Percentiles rank a stretch among this genome's conserved stretches.
These are phyloP conservation scores for Oscheius sp. DNA, from an alignment of 2,888 invertebrate genomes.

Conservation along the genomic window DNA sequence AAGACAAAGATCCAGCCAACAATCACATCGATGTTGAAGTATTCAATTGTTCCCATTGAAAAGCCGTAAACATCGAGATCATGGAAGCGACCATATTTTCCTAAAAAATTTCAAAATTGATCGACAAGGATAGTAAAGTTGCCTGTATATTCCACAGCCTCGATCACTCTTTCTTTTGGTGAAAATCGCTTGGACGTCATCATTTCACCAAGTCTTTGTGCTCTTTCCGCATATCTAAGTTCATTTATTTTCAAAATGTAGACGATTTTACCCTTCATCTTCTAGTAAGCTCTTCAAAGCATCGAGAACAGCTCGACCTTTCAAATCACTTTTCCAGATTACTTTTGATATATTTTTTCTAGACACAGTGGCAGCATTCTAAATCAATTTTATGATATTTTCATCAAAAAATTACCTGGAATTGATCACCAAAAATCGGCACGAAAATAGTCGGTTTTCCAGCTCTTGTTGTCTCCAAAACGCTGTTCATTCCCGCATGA, in stretches of 20 bases:
- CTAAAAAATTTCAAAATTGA: background rate
- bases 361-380: slow-evolving; percentile 27
- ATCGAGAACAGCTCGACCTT: slow-evolving; percentile 11
- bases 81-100: slow-evolving; percentile 9
- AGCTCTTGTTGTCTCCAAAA: slow-evolving; percentile 23
- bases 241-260: too few species aligned
- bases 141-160: slow-evolving; percentile 21
- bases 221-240: slow-evolving; percentile 5
- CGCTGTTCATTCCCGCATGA: slow-evolving; percentile 33
- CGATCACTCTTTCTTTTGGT: slow-evolving; percentile 3
- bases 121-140: background rate
- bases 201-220: slow-evolving; percentile 4
- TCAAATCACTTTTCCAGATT: slow-evolving; percentile 27
- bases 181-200: slow-evolving; percentile 7
- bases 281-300: slow-evolving; percentile 9
- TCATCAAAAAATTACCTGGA: slow-evolving; percentile 20
- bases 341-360: slow-evolving; percentile 17
- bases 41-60: slow-evolving; percentile 7
- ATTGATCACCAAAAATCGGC: slow-evolving; percentile 31
- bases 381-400: too few species aligned
- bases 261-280: slow-evolving; percentile 9
- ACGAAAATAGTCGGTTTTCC: slow-evolving; percentile 24
- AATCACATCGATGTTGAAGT: slow-evolving; percentile 22
- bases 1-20: slow-evolving; percentile 12
- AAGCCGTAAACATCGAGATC: slow-evolving; percentile 22